A percentile compares a stretch with the other conserved stretches of the same genome.
phyloP scores from a whole-genome alignment of 2,797 vertebrate genomes.

The Sitta carolinensis region DNA sequence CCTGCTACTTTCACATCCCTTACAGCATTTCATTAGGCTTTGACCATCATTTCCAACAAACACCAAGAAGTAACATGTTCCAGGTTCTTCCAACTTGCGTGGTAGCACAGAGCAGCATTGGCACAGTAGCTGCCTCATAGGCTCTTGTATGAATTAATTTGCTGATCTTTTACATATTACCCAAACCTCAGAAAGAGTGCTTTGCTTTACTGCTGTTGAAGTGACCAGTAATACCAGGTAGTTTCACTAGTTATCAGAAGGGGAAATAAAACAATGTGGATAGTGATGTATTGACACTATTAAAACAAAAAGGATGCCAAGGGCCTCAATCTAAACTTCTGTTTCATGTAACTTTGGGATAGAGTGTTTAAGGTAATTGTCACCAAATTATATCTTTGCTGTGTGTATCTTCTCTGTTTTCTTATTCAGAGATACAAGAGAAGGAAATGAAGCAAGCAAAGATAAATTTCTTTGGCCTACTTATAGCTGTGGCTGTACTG shows the following conservation, averaged over 20 bases:
- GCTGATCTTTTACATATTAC: neutral
- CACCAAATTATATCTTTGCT: neutral
- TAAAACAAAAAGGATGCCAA: neutral
- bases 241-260: neutral
- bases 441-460: constrained; percentile 10
- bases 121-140: neutral
- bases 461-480: constrained; percentile 15
- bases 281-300: neutral
- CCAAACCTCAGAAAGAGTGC: neutral
- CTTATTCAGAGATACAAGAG: constrained; percentile 17
- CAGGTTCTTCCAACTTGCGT: neutral
- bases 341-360: neutral
- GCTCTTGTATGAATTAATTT: neutral
- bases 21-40: neutral
- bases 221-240: neutral
- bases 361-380: neutral
- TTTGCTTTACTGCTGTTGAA: neutral
- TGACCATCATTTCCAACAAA: neutral
- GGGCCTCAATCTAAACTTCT: neutral
- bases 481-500: constrained; percentile 13
- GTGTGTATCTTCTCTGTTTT: neutral
- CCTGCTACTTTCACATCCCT: constrained; percentile 20
- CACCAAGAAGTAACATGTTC: neutral
- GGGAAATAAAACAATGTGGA: neutral
- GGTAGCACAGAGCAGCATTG: neutral